A percentile compares a stretch with the other conserved stretches of the same genome.
Evolutionary conservation across 2,113 vertebrate genomes (phyloP).

Genomic region (Gulo gulo): DNA sequence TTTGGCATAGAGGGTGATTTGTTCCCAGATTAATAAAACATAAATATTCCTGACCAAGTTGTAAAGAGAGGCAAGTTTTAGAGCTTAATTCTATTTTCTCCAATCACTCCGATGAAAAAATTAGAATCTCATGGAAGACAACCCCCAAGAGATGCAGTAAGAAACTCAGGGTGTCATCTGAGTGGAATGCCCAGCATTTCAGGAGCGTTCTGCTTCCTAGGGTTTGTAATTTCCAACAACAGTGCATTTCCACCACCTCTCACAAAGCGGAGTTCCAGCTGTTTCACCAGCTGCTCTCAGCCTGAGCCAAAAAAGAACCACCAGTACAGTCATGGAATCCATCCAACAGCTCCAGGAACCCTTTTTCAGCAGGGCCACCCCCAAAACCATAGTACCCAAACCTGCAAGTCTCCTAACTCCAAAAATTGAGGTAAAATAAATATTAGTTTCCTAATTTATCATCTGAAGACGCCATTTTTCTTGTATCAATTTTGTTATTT

Average conservation of each 20-base stretch:
- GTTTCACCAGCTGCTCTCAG: conserved; percentile 57
- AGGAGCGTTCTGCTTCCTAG: neutral
- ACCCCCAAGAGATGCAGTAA: neutral
- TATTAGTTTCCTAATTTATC: neutral
- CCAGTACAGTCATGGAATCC: neutral
- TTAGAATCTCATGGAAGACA: neutral
- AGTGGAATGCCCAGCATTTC: neutral
- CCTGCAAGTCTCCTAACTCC: neutral
- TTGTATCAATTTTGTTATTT: neutral
- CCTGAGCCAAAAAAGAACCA: conserved; percentile 38
- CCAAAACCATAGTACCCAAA: neutral
- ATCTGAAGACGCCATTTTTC: neutral
- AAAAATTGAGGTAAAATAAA: conserved; percentile 8
- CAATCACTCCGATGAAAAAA: neutral
- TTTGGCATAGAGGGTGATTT: neutral
- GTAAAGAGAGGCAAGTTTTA: neutral
- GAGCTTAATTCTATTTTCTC: neutral
- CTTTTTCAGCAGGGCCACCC: neutral
- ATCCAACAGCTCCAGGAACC: neutral
- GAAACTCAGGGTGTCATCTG: neutral
- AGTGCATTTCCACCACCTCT: conserved; percentile 30
- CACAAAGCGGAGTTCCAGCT: conserved; percentile 38
- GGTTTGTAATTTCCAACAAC: conserved; percentile 18
- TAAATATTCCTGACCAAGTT: neutral
- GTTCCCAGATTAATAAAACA: conserved; percentile 28